Conservation (phyloP, 2,888 invertebrate species). For the Conchocele bisecta region DNA sequence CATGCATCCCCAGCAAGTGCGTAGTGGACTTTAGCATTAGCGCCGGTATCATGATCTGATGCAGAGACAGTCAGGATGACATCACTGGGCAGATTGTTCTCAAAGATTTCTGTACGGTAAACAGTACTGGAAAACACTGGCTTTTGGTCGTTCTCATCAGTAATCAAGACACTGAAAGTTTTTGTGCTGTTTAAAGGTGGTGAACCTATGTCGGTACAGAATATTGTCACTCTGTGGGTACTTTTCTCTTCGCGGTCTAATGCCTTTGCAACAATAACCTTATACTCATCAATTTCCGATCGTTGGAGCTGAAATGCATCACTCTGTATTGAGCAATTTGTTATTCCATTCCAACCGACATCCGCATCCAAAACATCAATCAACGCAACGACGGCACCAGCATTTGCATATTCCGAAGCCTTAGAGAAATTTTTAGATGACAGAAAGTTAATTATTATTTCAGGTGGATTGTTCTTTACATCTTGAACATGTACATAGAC, state of each 20-base stretch:
- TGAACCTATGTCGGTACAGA: slow-evolving; percentile 75
- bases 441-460: slow-evolving; percentile 80
- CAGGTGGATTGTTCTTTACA: slow-evolving; percentile 97
- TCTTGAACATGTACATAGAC: slow-evolving; percentile 86
- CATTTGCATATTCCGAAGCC: slow-evolving; percentile 73
- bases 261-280: slow-evolving; percentile 67
- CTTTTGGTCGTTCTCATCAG: slow-evolving; percentile 78
- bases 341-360: slow-evolving; percentile 70
- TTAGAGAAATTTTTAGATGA: slow-evolving; percentile 60
- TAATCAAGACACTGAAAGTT: slow-evolving; percentile 71
- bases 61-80: slow-evolving; percentile 72
- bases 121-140: slow-evolving; percentile 68
- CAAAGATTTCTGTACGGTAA: slow-evolving; percentile 67
- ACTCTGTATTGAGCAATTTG: slow-evolving; percentile 58
- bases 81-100: slow-evolving; percentile 74
- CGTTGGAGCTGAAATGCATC: slow-evolving; percentile 67
- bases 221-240: slow-evolving; percentile 69
- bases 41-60: slow-evolving; percentile 69
- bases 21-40: slow-evolving; percentile 67
- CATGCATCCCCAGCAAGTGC: slow-evolving; percentile 63
- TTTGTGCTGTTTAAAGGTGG: slow-evolving; percentile 68
- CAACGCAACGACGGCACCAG: slow-evolving; percentile 76
- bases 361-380: slow-evolving; percentile 78
- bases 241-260: slow-evolving; percentile 73
- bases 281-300: slow-evolving; percentile 68